These are phyloP conservation scores for Trachops cirrhosus DNA, from an alignment of 2,797 vertebrate genomes.

Conservation along the genomic window DNA sequence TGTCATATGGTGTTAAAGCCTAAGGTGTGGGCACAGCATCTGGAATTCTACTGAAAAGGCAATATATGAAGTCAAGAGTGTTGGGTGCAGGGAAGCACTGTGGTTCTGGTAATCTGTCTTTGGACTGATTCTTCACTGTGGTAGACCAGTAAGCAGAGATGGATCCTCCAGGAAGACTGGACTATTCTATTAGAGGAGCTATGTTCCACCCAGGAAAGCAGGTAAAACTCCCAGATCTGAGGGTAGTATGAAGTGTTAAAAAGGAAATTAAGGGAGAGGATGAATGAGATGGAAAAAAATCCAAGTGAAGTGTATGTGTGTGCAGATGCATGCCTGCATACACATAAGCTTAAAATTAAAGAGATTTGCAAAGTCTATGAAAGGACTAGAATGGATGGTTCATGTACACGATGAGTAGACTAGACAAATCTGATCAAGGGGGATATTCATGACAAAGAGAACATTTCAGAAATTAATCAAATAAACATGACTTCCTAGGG, in stretches of 20 bases:
- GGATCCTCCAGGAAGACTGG: not conserved
- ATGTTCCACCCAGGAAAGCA: not conserved
- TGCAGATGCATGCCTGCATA: not conserved
- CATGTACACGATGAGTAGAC: not conserved
- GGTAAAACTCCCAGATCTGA: not conserved
- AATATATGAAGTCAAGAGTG: not conserved
- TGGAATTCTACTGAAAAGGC: not conserved
- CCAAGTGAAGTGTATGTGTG: not conserved
- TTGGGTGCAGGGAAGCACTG: rapidly evolving
- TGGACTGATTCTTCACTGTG: not conserved
- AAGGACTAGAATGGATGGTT: not conserved
- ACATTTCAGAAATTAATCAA: not conserved
- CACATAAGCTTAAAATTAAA: not conserved
- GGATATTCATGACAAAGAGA: not conserved
- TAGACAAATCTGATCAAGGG: not conserved
- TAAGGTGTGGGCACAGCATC: not conserved
- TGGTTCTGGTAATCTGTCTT: not conserved
- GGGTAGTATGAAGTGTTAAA: not conserved
- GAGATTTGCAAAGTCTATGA: not conserved
- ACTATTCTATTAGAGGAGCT: not conserved
- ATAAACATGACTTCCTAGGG: not conserved
- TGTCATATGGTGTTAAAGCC: not conserved
- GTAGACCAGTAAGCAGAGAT: not conserved
- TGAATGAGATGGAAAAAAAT: not conserved
- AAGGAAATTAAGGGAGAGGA: not conserved